A percentile compares a stretch with the other conserved stretches of the same genome.
These are phyloP conservation scores for Catharus ustulatus DNA, from an alignment of 2,797 vertebrate genomes.

Conservation along the genomic window DNA sequence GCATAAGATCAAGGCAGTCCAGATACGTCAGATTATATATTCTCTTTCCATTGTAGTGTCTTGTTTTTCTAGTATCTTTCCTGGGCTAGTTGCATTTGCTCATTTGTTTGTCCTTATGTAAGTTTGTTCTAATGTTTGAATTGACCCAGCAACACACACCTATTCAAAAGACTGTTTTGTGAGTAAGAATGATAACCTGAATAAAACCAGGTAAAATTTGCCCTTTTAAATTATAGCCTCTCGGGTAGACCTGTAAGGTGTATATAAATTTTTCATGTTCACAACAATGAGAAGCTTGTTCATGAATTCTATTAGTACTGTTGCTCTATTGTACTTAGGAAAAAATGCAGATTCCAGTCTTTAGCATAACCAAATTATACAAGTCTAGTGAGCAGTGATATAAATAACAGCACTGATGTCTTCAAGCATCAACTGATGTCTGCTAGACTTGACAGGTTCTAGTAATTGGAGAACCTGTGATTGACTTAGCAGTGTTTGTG, in stretches of 20 bases:
- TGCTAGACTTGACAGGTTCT: slow-evolving; percentile 24
- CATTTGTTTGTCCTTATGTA: neutral
- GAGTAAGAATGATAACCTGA: neutral
- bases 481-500: neutral
- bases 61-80: neutral
- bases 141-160: neutral
- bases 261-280: neutral
- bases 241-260: neutral
- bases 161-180: neutral
- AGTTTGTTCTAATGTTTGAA: neutral
- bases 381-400: slow-evolving; percentile 14
- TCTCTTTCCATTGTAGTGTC: neutral
- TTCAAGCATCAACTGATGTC: slow-evolving; percentile 23
- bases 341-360: slow-evolving; percentile 44
- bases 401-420: slow-evolving; percentile 41
- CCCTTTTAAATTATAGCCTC: neutral
- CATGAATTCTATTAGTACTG: slow-evolving; percentile 26
- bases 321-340: neutral
- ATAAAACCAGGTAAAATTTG: neutral
- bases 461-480: slow-evolving; percentile 47
- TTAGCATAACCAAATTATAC: slow-evolving; percentile 52
- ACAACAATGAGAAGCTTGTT: neutral
- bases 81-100: neutral
- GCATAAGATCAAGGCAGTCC: neutral
- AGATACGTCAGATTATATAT: neutral